Evolutionary conservation across 2,113 vertebrate genomes (phyloP), one percentile per base, ranked within the genome.

Genomic region (Boulengeromyrus knoepffleri): DNA sequence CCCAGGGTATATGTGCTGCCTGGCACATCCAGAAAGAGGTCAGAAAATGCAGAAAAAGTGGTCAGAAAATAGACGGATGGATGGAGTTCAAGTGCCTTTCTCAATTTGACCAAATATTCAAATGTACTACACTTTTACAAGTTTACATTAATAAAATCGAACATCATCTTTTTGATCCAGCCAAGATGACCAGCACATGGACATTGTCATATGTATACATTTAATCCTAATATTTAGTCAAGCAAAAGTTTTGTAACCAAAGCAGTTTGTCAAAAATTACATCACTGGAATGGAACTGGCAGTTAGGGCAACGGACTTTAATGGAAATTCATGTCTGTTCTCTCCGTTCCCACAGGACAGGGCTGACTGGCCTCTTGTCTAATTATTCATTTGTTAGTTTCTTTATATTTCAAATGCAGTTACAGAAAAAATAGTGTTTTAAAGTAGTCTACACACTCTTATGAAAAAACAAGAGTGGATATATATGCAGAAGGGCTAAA

Each of bases 321-420:
- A 80, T 80, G 74, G 74, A 80, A 80, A 80, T 80, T 80, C 74
- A 80, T 42, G 74, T 80, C 36, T 80, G 74, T 80, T 80, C 36
- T 80, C 74, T 80, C 74, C 74, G 1, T 42, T 80, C 74, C 74
- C 74, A 80, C 15, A 80, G 36, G 74, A 80, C 5, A 42, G 62
- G n/a, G 36, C 74, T 7, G 74, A 80, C 31, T 80, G 31, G 5
- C 74, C 36, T 42, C 74, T 80, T 80, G 74, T 80, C 74, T 80
- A 80, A 80, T 80, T 80, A 80, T 80, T 80, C 36, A 80, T 80
- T 80, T 80, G 74, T 80, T 80, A 80, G 74, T 80, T 19, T 80
- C 74, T 19, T 77, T 39, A n/a, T 27, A 74, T 74, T 74, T 74
- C 31, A 36, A 74, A 74, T 13, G 10, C 66, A 74, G 66, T 74